Evolutionary conservation across 2,888 invertebrate species (phyloP).

Genomic region (Gymnoscelis rufifasciata): DNA sequence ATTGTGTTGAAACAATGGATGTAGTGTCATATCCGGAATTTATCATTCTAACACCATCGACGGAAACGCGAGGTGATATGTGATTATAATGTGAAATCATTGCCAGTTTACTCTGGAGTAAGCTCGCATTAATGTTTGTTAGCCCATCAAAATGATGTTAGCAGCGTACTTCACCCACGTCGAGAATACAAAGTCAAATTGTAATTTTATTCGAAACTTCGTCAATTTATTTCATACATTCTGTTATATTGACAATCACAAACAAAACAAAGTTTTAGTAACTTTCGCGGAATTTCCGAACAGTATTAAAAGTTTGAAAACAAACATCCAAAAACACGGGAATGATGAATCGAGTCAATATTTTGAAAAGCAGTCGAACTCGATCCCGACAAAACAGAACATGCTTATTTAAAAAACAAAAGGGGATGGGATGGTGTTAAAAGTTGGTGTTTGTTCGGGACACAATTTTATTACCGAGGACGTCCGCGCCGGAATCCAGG

Average conservation of each 20-base stretch:
- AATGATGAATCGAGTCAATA: constrained; percentile 47
- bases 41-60: constrained; percentile 75
- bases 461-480: constrained; percentile 64
- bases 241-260: constrained; percentile 16
- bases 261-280: constrained; percentile 17
- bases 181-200: constrained; percentile 35
- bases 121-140: constrained; percentile 62
- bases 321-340: constrained; percentile 23
- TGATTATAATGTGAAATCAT: constrained; percentile 73
- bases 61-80: constrained; percentile 72
- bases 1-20: constrained; percentile 75
- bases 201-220: constrained; percentile 17
- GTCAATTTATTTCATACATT: constrained; percentile 14
- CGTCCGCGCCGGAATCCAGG: constrained; percentile 66
- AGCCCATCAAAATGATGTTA: constrained; percentile 59
- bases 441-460: constrained; percentile 69
- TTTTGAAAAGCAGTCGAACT: constrained; percentile 49
- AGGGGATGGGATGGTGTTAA: constrained; percentile 51
- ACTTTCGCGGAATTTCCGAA: constrained; percentile 19
- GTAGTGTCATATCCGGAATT: constrained; percentile 72
- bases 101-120: constrained; percentile 63
- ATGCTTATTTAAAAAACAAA: constrained; percentile 71
- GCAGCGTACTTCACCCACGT: constrained; percentile 38
- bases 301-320: constrained; percentile 26
- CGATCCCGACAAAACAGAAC: constrained; percentile 60